Base-by-base conservation (phyloP, 2,113 vertebrate species). In the Macroglossus sobrinus region DNA sequence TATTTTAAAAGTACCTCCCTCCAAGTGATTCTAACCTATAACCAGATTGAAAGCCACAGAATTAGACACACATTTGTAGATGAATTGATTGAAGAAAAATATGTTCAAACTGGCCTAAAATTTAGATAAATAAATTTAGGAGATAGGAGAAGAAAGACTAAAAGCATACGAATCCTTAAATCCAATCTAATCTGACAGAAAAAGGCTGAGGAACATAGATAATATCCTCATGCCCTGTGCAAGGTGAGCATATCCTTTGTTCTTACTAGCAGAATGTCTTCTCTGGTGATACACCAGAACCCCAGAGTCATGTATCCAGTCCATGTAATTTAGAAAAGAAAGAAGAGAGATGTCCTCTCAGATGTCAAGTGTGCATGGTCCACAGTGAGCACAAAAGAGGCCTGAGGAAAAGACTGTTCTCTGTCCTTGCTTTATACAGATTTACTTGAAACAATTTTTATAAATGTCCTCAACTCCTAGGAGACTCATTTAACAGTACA, bases 401-500 rank as follows among this genome's bases (percentile, higher is more conserved):
- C 75, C 95, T 1, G 5, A 84, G 88, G 93, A 96, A 78, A 96
- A 80, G 68, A 74, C 4, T 5, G 2, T 35, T 71, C 78, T 79
- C 50, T 13, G 80, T 85, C 91, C 89, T 94, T 95, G 81, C 91
- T 96, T 81, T 89, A 69, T 47, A 84, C 72, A 93, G 80, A 87
- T 40, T 74, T 82, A 95, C 89, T 92, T 91, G 66, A 92, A 93
- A 93, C 69, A 80, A 26, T 63, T 89, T 96, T 97, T 76, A 91
- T 79, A 97, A 93, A 92, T 66, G 69, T 76, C 94, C 78, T 75
- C 89, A 43, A 14, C 64, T 97, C 96, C 97, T 94, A 18, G 40
- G 95, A 79, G 96, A 84, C 92, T 94, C 69, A 96, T 94, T 97
- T 87, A 91, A 74, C 64, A 76, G 71, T 53, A 92, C 45, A 84